Evolutionary conservation across 1,140 invertebrate species (phyloP).

Genomic region (Hycleus phaleratus): DNA sequence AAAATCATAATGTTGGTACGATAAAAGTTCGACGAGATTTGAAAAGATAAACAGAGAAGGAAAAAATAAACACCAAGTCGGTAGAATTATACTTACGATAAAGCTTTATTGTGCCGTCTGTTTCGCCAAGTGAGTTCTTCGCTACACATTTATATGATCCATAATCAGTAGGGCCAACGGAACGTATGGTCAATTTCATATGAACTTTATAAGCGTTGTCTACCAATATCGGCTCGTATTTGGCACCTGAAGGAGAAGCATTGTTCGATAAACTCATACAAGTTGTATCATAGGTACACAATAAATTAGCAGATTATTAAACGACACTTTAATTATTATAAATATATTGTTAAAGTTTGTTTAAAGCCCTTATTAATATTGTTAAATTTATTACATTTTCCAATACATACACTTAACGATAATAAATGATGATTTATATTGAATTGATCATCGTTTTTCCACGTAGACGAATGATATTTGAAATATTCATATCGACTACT

Average conservation of each 20-base stretch:
- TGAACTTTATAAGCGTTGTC: slow-evolving; percentile 70
- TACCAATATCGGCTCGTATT: slow-evolving; percentile 61
- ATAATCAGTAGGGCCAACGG: slow-evolving; percentile 59
- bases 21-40: slow-evolving; percentile 11
- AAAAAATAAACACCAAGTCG: not conserved
- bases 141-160: slow-evolving; percentile 80
- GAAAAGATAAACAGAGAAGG: slow-evolving; percentile 2
- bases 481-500: slow-evolving; percentile 20
- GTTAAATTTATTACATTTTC: too few relatives aligned
- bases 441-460: too few relatives aligned
- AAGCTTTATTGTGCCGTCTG: slow-evolving; percentile 78
- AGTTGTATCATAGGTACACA: too few relatives aligned
- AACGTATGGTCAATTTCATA: slow-evolving; percentile 68
- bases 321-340: not conserved
- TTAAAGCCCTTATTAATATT: too few relatives aligned
- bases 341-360: too few relatives aligned
- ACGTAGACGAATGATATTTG: slow-evolving; percentile 1
- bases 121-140: slow-evolving; percentile 81
- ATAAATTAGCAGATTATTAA: too few relatives aligned
- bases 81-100: slow-evolving; percentile 58
- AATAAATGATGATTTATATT: too few relatives aligned
- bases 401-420: too few relatives aligned
- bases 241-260: slow-evolving; percentile 52
- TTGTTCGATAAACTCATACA: too few relatives aligned
- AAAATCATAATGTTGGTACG: slow-evolving; percentile 5